A percentile compares a stretch with the other conserved stretches of the same genome.
Conservation (phyloP, 2,888 invertebrate genomes). For the Malthinus flaveolus region DNA sequence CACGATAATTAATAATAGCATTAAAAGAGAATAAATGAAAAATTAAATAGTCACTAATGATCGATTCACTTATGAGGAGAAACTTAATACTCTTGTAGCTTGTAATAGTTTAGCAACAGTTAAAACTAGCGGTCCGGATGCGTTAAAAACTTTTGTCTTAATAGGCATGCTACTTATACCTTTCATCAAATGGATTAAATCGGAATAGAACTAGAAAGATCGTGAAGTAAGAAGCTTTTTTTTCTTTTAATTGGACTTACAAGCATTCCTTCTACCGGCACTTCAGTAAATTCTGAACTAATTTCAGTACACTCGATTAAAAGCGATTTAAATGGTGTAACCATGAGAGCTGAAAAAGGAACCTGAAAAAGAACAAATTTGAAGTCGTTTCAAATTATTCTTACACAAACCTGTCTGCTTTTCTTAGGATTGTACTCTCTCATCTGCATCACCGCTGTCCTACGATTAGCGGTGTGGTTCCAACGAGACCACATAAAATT, state of each 20-base stretch:
- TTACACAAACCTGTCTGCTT: constrained; percentile 53
- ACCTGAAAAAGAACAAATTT: constrained; percentile 2
- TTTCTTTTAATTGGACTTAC: constrained; percentile 42
- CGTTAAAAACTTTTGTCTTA: constrained; percentile 58
- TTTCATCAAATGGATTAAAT: constrained; percentile 71
- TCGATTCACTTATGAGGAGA: constrained; percentile 55
- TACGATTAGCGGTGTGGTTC: constrained; percentile 64
- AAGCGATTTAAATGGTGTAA: constrained; percentile 70
- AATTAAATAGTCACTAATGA: neutral
- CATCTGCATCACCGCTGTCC: constrained; percentile 69
- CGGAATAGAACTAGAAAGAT: constrained; percentile 67
- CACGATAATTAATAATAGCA: too few species aligned
- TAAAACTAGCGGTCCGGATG: constrained; percentile 63
- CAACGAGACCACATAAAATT: constrained; percentile 78
- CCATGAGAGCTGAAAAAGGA: constrained; percentile 55
- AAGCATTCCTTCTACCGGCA: constrained; percentile 52
- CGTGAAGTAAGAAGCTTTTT: neutral
- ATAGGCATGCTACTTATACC: constrained; percentile 65
- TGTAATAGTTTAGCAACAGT: constrained; percentile 64
- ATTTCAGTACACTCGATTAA: constrained; percentile 78
- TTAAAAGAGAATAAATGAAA: too few species aligned
- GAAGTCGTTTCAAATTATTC: constrained; percentile 7
- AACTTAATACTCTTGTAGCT: constrained; percentile 65
- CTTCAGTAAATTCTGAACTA: constrained; percentile 67
- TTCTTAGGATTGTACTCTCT: constrained; percentile 58